phyloP scores from a whole-genome alignment of 1,140 invertebrate genomes.

The Drosophila lowei region DNA sequence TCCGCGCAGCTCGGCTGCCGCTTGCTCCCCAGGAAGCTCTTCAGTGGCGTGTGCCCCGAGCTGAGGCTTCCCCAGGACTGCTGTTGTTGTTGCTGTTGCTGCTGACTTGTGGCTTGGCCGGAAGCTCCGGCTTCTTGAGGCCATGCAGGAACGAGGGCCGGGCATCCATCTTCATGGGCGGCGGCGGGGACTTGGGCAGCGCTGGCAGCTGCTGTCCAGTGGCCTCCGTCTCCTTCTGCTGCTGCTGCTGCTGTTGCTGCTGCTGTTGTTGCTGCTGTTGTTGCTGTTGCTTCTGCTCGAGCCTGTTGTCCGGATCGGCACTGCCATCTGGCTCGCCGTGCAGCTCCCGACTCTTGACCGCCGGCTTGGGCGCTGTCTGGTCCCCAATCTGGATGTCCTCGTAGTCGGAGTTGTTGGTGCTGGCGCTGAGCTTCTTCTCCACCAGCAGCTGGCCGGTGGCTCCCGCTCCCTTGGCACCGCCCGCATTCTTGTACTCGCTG shows the following conservation, averaged over 20 bases:
- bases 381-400: conserved; percentile 81
- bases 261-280: conserved; percentile 85
- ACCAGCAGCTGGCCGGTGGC: conserved; percentile 40
- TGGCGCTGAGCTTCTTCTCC: conserved; percentile 78
- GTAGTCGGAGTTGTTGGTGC: conserved; percentile 82
- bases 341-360: conserved; percentile 87
- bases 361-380: conserved; percentile 56
- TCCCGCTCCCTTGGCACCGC: conserved; percentile 20
- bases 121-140: conserved; percentile 87
- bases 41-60: conserved; percentile 38
- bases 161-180: conserved; percentile 84
- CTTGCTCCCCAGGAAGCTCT: conserved; percentile 56
- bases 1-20: conserved; percentile 70
- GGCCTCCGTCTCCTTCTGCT: conserved; percentile 26
- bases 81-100: conserved; percentile 37
- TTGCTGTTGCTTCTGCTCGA: conserved; percentile 59
- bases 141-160: conserved; percentile 89
- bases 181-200: conserved; percentile 86
- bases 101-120: conserved; percentile 85
- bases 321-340: conserved; percentile 92
- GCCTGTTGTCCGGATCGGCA: conserved; percentile 88
- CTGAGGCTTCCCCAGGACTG: conserved; percentile 1
- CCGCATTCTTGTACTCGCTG: conserved; percentile 76
- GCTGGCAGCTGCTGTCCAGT: conserved; percentile 84
- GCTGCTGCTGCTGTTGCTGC: conserved; percentile 35